Base-by-base conservation (phyloP, 2,113 vertebrate genomes). In the Chinchilla lanigera region DNA sequence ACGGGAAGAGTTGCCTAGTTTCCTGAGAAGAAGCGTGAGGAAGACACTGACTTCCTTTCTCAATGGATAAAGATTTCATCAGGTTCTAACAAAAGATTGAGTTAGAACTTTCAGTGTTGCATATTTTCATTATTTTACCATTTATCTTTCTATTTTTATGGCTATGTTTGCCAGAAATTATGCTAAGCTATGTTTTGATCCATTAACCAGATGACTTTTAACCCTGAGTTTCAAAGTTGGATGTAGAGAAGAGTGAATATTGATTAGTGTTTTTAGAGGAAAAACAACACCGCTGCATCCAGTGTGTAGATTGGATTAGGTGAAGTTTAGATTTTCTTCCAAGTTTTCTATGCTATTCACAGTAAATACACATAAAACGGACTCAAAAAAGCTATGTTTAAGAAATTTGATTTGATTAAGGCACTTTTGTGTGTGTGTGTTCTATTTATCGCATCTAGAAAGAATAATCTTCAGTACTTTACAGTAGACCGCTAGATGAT, bases 131-230 rank as follows among this genome's bases (percentile, higher is more conserved):
- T 73, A 60, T 73, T 58, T 83, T 41, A 63, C 77, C 6, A 81
- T 12, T 54, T 65, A 20, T 33, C 69, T 82, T 93, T 90, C 4
- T 71, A 16, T 86, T 38, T 44, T 65, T 54, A 89, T 2, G 52
- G 3, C 1, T 82, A 41, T 71, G 9, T 50, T 75, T 97, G 84
- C 47, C 85, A 17, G 52, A 94, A 88, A 95, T 58, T 56, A 69
- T 71, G 10, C 22, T 69, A 52, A 52, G 4, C 7, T 58, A 0
- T 88, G 5, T 82, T 75, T 75, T 17, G 54, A 63, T 81, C 7
- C n/a, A 81, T 78, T 93, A 82, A 33, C n/a, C 41, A 88, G 63
- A 56, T 54, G 38, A 60, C 63, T 84, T 95, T 85, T 56, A 90
- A 44, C 5, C 22, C 50, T 35, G 44, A 94, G 13, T 33, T 82